Evolutionary conservation across 2,113 vertebrate genomes (phyloP).

Genomic region (Tachycineta bicolor): DNA sequence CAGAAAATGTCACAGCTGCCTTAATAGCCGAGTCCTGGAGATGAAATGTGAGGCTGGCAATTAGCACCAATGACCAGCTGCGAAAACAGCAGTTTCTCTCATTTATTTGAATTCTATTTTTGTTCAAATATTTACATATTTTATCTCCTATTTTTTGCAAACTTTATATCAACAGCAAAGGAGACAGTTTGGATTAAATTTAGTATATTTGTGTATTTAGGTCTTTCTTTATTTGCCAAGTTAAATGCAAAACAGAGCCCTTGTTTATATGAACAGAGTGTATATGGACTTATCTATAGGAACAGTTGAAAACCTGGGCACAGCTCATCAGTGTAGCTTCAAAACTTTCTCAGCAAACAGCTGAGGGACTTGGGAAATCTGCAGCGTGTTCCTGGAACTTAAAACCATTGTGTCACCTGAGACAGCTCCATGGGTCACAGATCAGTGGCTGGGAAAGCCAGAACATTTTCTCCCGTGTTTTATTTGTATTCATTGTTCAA

Average conservation of each 20-base stretch:
- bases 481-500: neutral
- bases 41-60: constrained; percentile 57
- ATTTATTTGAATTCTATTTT: constrained; percentile 76
- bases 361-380: neutral
- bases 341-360: neutral
- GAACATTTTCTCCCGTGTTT: neutral
- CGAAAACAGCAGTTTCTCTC: constrained; percentile 75
- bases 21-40: constrained; percentile 8
- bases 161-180: constrained; percentile 2
- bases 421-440: neutral
- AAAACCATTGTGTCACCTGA: neutral
- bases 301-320: neutral
- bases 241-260: neutral
- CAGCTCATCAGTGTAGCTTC: neutral
- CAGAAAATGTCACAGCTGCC: neutral
- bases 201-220: neutral
- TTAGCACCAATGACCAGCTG: constrained; percentile 75
- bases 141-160: constrained; percentile 74
- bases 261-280: neutral
- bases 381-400: neutral
- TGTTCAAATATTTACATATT: constrained; percentile 76
- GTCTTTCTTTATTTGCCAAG: constrained; percentile 15
- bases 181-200: neutral
- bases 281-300: neutral
- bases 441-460: neutral